Percentiles rank a stretch among this genome's conserved stretches.
These are phyloP conservation scores for Megaustenia siamemsis DNA, from an alignment of 2,888 invertebrate genomes.

Conservation along the genomic window DNA sequence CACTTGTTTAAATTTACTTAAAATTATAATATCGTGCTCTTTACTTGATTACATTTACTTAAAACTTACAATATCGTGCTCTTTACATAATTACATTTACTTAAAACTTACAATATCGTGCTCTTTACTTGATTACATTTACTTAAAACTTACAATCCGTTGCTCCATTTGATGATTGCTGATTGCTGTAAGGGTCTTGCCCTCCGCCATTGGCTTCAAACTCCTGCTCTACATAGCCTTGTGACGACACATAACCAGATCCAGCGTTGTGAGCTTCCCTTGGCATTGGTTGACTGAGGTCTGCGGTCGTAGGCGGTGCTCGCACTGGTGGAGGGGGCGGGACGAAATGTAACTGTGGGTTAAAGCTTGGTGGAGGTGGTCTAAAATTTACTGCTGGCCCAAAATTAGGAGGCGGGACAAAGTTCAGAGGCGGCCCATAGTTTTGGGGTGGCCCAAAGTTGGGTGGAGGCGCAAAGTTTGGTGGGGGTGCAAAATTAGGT, in stretches of 20 bases:
- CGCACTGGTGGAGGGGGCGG: background rate
- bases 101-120: too few relatives aligned
- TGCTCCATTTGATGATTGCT: too few relatives aligned
- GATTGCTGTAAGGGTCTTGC: too few relatives aligned
- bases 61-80: too few relatives aligned
- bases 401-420: background rate
- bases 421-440: background rate
- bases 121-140: too few relatives aligned
- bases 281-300: background rate
- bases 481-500: background rate
- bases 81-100: too few relatives aligned
- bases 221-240: background rate
- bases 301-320: background rate
- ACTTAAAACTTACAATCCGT: background rate
- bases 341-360: background rate
- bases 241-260: background rate
- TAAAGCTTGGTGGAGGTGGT: background rate
- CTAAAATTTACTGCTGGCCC: background rate
- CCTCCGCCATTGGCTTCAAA: conserved; percentile 3
- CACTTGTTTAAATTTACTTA: too few relatives aligned
- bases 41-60: too few relatives aligned
- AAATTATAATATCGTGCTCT: too few relatives aligned
- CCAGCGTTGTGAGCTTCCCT: background rate
- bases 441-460: background rate
- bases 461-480: background rate